Evolutionary conservation across 1,140 invertebrate genomes (phyloP).

Genomic region (Tetragnatha versicolor): DNA sequence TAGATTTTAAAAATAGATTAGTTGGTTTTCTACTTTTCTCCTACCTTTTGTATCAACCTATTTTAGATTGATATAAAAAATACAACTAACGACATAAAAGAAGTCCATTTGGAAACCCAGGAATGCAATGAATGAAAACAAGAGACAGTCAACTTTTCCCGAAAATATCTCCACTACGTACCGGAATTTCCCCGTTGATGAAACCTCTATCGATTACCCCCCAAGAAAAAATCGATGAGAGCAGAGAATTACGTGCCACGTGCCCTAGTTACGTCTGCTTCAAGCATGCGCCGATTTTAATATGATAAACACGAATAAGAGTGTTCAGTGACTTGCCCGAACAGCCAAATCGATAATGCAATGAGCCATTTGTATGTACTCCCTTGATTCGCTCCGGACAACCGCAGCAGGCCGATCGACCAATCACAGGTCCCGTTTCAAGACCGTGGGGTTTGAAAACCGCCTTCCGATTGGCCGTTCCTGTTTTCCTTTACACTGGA

Average conservation of each 20-base stretch:
- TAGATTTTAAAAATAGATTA: no score
- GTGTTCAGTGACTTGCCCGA: slow-evolving; percentile 47
- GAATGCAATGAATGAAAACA: no score
- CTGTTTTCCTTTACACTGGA: slow-evolving; percentile 30
- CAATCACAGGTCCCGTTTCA: slow-evolving; percentile 27
- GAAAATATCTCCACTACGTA: slow-evolving; percentile 27
- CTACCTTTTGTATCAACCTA: no score
- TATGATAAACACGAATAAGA: slow-evolving; percentile 42
- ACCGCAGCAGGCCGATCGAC: slow-evolving; percentile 7
- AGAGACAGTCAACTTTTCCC: no score
- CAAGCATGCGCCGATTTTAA: slow-evolving; percentile 42
- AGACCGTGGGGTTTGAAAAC: background rate
- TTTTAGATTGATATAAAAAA: no score
- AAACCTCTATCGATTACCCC: background rate
- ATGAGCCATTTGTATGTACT: slow-evolving; percentile 42
- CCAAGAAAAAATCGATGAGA: slow-evolving; percentile 22
- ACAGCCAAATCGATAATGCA: slow-evolving; percentile 50
- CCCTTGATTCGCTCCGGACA: slow-evolving; percentile 26
- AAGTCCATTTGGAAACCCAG: no score
- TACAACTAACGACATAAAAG: no score
- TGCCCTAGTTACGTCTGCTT: slow-evolving; percentile 30
- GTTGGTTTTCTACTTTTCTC: no score
- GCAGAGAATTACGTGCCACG: background rate
- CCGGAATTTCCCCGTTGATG: slow-evolving; percentile 34
- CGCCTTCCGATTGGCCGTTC: slow-evolving; percentile 25